Evolutionary conservation across 2,113 vertebrate species (phyloP).

Genomic region (Callocephalon fimbriatum): DNA sequence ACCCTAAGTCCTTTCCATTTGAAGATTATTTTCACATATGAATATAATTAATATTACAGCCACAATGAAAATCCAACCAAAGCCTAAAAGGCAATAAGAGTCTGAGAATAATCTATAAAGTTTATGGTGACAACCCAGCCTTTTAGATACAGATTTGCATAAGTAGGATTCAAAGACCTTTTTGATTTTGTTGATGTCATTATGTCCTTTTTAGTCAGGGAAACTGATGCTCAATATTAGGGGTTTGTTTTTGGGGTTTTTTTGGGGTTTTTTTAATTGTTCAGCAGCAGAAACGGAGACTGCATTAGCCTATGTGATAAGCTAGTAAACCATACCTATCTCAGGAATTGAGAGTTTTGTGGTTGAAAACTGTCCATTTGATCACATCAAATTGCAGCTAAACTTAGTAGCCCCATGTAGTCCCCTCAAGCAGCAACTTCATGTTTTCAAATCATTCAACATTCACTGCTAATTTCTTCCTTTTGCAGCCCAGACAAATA

Average conservation of each 20-base stretch:
- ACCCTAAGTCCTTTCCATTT: background rate
- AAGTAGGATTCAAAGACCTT: background rate
- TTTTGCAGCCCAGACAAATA: background rate
- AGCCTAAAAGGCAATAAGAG: background rate
- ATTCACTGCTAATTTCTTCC: background rate
- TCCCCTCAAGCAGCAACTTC: accelerated
- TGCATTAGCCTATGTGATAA: background rate
- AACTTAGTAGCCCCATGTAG: background rate
- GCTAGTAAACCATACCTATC: background rate
- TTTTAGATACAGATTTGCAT: background rate
- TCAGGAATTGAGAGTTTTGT: background rate
- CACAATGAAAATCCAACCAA: background rate
- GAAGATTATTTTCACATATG: background rate
- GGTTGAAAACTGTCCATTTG: background rate
- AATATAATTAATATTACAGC: background rate
- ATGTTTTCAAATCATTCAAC: background rate
- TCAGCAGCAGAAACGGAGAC: background rate
- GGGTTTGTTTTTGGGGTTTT: background rate
- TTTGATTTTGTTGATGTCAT: background rate
- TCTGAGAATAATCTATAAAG: background rate
- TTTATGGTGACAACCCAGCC: background rate
- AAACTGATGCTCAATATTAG: background rate
- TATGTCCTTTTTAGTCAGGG: background rate
- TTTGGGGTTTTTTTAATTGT: background rate
- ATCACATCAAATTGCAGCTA: background rate